Percentiles rank a stretch among this genome's conserved stretches.
Conservation (phyloP, 2,797 vertebrate genomes). For the Trachops cirrhosus region DNA sequence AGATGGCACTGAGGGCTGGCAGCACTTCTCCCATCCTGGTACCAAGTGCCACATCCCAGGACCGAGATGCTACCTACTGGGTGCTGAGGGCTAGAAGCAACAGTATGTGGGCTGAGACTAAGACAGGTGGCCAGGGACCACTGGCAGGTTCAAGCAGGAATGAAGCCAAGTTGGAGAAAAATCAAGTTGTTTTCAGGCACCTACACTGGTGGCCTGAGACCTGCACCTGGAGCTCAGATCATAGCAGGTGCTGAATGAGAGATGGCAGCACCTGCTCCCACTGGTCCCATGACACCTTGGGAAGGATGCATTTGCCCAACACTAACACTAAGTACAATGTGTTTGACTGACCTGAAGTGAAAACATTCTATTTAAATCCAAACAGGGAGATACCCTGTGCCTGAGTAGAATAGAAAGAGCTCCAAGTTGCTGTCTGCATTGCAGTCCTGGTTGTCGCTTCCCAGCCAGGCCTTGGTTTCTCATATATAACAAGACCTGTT, state of each 20-base stretch:
- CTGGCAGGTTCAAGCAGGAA: not conserved
- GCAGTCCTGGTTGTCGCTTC: not conserved
- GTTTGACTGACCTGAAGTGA: not conserved
- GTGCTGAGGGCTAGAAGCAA: not conserved
- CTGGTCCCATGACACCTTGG: fast-evolving
- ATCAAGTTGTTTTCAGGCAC: not conserved
- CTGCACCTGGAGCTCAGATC: not conserved
- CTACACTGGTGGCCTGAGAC: not conserved
- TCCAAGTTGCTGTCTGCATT: not conserved
- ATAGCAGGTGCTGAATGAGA: fast-evolving
- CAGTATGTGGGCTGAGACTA: not conserved
- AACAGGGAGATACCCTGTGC: not conserved
- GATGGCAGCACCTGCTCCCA: not conserved
- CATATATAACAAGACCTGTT: not conserved
- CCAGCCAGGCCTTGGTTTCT: not conserved
- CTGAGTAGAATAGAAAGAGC: not conserved
- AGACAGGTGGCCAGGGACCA: fast-evolving
- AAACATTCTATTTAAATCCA: not conserved
- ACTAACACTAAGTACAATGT: not conserved
- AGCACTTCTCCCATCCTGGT: not conserved
- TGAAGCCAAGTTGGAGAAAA: not conserved
- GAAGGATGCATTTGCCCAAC: not conserved
- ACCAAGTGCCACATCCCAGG: not conserved
- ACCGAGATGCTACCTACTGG: fast-evolving
- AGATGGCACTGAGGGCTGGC: fast-evolving